These are phyloP conservation scores for Apamea sordens DNA, from an alignment of 2,888 invertebrate genomes.

Conservation along the genomic window DNA sequence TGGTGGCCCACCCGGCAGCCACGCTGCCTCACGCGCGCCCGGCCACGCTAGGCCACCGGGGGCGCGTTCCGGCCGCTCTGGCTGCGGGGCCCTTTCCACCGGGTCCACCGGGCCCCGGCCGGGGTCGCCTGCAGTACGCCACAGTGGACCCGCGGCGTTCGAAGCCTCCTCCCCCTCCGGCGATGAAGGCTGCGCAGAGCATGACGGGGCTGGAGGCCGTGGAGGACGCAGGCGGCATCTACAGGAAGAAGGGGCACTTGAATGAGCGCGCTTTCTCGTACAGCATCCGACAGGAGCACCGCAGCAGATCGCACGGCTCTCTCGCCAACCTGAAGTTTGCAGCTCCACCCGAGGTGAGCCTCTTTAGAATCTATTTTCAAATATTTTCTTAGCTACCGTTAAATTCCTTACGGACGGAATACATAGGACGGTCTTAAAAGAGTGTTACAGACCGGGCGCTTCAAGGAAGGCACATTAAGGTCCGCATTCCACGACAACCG, in stretches of 20 bases:
- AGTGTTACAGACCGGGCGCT: conserved; percentile 30
- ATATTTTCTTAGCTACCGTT: conserved; percentile 11
- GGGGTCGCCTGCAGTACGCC: conserved; percentile 90
- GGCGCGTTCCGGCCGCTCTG: conserved; percentile 90
- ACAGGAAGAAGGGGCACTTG: conserved; percentile 96
- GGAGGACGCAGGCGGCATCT: conserved; percentile 93
- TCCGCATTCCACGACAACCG: conserved; percentile 63
- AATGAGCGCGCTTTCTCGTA: conserved; percentile 98
- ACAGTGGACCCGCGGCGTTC: conserved; percentile 92
- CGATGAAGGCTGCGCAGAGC: conserved; percentile 92
- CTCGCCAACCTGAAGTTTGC: conserved; percentile 97
- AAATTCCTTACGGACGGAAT: not conserved
- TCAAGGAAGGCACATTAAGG: conserved; percentile 56
- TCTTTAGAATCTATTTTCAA: not conserved
- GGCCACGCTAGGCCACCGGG: conserved; percentile 90
- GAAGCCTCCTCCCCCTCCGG: conserved; percentile 91
- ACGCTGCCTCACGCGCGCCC: conserved; percentile 86
- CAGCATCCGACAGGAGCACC: conserved; percentile 97
- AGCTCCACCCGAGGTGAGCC: conserved; percentile 91
- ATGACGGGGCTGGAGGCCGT: conserved; percentile 92
- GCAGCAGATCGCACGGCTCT: conserved; percentile 97
- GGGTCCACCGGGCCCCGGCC: conserved; percentile 79
- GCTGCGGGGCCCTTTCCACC: conserved; percentile 86
- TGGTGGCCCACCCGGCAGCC: conserved; percentile 87
- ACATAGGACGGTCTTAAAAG: conserved; percentile 11